phyloP scores from a whole-genome alignment of 2,113 vertebrate species.

The Tychaedon coryphoeus region DNA sequence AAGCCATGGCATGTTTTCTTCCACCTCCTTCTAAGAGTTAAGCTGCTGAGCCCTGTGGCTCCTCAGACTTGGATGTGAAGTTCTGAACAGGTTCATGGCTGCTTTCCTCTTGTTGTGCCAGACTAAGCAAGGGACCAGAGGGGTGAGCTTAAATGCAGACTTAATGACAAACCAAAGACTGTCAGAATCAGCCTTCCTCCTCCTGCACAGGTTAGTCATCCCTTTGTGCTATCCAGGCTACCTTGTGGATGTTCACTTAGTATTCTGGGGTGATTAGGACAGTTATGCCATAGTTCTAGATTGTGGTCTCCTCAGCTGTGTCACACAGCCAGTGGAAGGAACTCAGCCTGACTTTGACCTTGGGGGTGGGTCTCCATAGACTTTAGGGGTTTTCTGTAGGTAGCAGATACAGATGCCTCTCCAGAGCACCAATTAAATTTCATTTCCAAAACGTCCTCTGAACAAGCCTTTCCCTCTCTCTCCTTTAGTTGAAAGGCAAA shows the following conservation, averaged over 20 bases:
- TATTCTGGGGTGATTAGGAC: not conserved
- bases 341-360: not conserved
- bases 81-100: not conserved
- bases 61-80: not conserved
- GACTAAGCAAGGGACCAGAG: not conserved
- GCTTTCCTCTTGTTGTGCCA: not conserved
- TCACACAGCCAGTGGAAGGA: not conserved
- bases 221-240: not conserved
- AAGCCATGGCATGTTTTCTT: not conserved
- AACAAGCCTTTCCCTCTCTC: not conserved
- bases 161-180: not conserved
- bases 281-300: not conserved
- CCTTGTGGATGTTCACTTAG: not conserved
- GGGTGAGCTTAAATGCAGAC: not conserved
- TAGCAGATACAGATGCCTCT: not conserved
- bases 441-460: not conserved
- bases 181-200: not conserved
- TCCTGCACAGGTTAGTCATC: not conserved
- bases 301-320: not conserved
- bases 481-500: not conserved
- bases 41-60: not conserved
- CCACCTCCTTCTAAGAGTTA: rapidly evolving
- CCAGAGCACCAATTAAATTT: not conserved
- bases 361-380: not conserved
- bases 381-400: not conserved